Percentiles rank a stretch among this genome's conserved stretches.
Evolutionary conservation across 2,888 invertebrate genomes (phyloP).

Genomic region (Anoplius nigerrimus): DNA sequence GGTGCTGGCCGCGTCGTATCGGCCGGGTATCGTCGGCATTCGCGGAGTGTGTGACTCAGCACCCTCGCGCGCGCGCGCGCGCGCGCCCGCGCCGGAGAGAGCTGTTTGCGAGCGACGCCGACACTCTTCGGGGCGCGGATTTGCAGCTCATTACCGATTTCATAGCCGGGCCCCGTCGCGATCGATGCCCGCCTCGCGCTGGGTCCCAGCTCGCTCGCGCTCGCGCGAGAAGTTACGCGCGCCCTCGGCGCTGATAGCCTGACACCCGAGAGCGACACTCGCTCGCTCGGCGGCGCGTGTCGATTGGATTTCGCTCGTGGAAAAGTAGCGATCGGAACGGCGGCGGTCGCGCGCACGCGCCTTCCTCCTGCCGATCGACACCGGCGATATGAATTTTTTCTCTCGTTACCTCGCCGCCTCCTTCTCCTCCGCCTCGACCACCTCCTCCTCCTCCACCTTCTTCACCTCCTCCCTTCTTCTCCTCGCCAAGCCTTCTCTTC

Average conservation of each 20-base stretch:
- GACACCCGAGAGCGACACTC: conserved; percentile 30
- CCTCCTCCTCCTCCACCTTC: conserved; percentile 5
- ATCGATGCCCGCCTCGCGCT: conserved; percentile 38
- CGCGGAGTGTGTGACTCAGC: neutral
- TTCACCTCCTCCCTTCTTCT: conserved; percentile 2
- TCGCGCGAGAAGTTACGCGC: neutral
- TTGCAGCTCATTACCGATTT: conserved; percentile 74
- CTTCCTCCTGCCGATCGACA: conserved; percentile 26
- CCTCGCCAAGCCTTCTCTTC: neutral
- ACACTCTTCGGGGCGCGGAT: conserved; percentile 55
- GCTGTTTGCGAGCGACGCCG: conserved; percentile 33
- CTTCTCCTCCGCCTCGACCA: conserved; percentile 17
- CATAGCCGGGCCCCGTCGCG: conserved; percentile 55
- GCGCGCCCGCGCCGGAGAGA: conserved; percentile 14
- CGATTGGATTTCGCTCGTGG: conserved; percentile 23
- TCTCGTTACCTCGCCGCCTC: conserved; percentile 15
- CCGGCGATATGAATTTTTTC: neutral
- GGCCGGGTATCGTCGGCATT: neutral
- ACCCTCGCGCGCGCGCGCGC: too few relatives aligned
- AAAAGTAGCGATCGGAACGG: conserved; percentile 19
- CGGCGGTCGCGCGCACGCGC: conserved; percentile 1
- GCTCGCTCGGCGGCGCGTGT: conserved; percentile 16
- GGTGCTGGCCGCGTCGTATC: conserved; percentile 30
- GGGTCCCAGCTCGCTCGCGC: neutral
- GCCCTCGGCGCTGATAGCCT: conserved; percentile 27